These are phyloP conservation scores for Pterocles gutturalis DNA, from an alignment of 2,113 vertebrate species.

Conservation along the genomic window DNA sequence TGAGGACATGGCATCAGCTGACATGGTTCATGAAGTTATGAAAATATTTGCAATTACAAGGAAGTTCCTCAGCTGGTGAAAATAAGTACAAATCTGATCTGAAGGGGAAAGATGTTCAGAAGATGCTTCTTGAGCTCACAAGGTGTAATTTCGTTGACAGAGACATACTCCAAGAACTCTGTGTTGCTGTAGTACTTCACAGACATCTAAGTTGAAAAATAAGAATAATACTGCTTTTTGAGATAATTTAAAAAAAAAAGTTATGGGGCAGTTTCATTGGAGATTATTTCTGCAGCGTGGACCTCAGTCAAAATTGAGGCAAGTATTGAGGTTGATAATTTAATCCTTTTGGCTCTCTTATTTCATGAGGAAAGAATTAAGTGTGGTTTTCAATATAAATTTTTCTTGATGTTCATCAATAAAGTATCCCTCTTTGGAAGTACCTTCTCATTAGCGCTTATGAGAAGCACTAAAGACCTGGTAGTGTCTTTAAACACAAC, in stretches of 20 bases:
- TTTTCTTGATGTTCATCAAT: not conserved
- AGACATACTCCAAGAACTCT: not conserved
- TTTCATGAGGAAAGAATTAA: not conserved
- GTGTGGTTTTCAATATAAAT: not conserved
- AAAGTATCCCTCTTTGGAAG: not conserved
- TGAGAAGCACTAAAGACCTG: not conserved
- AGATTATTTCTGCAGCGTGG: not conserved
- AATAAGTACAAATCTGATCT: not conserved
- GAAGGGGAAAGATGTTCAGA: not conserved
- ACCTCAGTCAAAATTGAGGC: not conserved
- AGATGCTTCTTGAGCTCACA: not conserved
- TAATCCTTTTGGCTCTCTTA: not conserved
- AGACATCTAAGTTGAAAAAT: not conserved
- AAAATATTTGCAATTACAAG: not conserved
- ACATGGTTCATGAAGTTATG: not conserved
- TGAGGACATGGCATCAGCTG: not conserved
- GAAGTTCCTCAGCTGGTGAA: not conserved
- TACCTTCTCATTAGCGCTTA: not conserved
- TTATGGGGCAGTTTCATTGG: not conserved
- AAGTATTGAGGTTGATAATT: not conserved
- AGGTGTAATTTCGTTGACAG: not conserved
- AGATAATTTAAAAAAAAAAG: not conserved
- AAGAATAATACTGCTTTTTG: not conserved
- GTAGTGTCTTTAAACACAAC: not conserved
- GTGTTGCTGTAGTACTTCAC: not conserved